Conservation (phyloP, 2,113 vertebrate genomes). For the Syngnathus floridae region DNA sequence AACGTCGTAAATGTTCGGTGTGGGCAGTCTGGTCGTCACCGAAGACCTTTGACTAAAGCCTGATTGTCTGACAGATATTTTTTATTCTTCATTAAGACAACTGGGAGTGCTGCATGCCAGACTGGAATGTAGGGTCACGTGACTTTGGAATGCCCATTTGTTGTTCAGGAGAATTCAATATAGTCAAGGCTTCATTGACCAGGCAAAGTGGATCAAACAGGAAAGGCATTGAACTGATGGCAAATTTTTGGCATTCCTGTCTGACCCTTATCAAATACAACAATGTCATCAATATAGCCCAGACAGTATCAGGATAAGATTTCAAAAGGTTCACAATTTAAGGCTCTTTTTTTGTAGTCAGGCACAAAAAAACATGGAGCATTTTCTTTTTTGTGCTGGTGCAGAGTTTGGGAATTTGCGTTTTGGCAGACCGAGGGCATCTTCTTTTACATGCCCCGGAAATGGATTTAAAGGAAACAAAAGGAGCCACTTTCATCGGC, state of each 20-base stretch:
- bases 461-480: too few species aligned
- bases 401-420: too few species aligned
- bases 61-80: conserved; percentile 25
- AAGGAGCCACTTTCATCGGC: too few species aligned
- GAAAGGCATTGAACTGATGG: neutral
- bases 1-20: conserved; percentile 20
- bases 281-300: neutral
- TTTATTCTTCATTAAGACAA: conserved; percentile 46
- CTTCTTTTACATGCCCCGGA: too few species aligned
- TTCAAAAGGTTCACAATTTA: neutral
- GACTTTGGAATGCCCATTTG: conserved; percentile 51
- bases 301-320: neutral
- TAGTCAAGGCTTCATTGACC: conserved; percentile 14
- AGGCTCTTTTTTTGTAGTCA: too few species aligned
- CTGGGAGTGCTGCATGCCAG: conserved; percentile 41
- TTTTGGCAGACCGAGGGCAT: too few species aligned
- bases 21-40: conserved; percentile 15
- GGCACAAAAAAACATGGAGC: too few species aligned
- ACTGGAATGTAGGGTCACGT: conserved; percentile 33
- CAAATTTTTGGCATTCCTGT: conserved; percentile 2
- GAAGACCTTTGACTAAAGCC: conserved; percentile 9
- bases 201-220: conserved; percentile 21
- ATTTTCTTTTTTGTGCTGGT: too few species aligned
- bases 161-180: conserved; percentile 23
- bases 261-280: neutral